Conservation (phyloP, 1,140 invertebrate species). For the Pentalonia nigronervosa region DNA sequence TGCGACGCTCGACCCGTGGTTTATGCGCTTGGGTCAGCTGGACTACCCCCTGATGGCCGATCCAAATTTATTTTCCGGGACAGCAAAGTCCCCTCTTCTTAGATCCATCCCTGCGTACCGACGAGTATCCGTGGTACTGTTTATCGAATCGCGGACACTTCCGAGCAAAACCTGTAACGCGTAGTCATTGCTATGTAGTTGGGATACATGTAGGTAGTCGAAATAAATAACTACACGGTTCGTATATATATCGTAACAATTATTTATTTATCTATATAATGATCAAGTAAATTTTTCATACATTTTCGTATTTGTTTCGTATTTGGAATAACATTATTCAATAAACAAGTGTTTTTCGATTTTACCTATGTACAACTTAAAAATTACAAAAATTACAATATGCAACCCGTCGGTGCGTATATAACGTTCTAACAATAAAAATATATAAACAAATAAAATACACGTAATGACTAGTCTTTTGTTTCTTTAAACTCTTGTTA, state of each 20-base stretch:
- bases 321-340: constrained; percentile 41
- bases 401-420: neutral
- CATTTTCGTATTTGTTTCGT: neutral
- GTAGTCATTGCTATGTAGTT: neutral
- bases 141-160: neutral
- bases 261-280: constrained; percentile 44
- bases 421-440: constrained; percentile 56
- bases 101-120: neutral
- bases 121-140: neutral
- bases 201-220: neutral
- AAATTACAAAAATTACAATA: constrained; percentile 43
- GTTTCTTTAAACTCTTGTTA: constrained; percentile 50
- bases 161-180: neutral
- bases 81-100: neutral
- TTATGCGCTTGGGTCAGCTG: too few species aligned
- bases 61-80: too few species aligned
- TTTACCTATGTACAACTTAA: constrained; percentile 32
- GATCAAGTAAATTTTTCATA: neutral
- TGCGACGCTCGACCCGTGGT: too few species aligned
- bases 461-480: constrained; percentile 56
- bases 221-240: neutral
- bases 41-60: too few species aligned
- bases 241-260: constrained; percentile 38
- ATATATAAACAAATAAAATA: constrained; percentile 57
- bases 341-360: constrained; percentile 13